A percentile compares a stretch with the other conserved stretches of the same genome.
Conservation (phyloP, 1,140 invertebrate genomes). For the Pachypeltis micranthus region DNA sequence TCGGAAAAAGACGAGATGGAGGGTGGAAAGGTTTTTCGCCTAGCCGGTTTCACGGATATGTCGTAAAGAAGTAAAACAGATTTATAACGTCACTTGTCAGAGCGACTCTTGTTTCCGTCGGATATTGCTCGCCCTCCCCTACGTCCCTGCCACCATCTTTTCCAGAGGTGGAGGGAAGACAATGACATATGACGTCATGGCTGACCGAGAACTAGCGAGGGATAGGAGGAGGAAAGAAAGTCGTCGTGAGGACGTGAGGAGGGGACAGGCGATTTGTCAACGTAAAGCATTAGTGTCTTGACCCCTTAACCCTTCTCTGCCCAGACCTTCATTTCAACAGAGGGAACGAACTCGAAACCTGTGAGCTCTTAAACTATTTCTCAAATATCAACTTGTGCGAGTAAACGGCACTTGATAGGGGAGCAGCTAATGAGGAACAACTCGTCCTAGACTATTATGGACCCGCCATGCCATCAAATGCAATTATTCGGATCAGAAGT, state of each 20-base stretch:
- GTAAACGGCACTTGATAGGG: no score
- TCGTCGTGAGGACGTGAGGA: background rate
- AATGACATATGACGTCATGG: conserved; percentile 16
- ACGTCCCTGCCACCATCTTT: no score
- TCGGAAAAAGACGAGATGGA: background rate
- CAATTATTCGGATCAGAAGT: no score
- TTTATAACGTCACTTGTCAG: conserved; percentile 7
- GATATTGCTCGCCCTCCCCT: conserved; percentile 4
- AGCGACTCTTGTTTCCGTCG: conserved; percentile 12
- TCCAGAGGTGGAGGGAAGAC: conserved; percentile 3
- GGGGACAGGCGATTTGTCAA: conserved; percentile 10
- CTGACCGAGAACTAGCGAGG: background rate
- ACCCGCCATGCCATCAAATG: no score
- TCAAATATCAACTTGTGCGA: no score
- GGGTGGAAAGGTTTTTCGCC: background rate
- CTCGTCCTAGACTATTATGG: no score
- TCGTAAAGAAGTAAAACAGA: conserved; percentile 11
- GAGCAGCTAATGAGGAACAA: no score
- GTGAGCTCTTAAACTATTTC: no score
- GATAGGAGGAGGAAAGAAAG: background rate
- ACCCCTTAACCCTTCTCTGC: background rate
- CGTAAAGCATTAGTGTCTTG: conserved; percentile 13
- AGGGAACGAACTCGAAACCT: no score
- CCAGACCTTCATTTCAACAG: no score
- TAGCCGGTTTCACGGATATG: background rate